Evolutionary conservation across 1,140 invertebrate genomes (phyloP), one percentile per base, ranked within the genome.

Genomic region (Ptiloglossa arizonensis): DNA sequence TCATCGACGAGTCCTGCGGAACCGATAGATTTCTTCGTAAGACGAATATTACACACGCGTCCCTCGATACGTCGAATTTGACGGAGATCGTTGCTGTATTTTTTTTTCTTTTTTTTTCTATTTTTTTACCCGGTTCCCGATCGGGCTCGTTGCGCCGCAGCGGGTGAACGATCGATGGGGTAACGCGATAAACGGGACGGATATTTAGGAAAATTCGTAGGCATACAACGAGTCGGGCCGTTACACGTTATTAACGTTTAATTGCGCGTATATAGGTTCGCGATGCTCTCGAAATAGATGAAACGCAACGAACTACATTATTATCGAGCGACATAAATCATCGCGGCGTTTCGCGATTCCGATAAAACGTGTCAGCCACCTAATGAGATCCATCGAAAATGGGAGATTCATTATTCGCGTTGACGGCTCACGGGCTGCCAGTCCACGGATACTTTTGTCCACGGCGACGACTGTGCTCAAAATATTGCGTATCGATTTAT

Each of bases 381-480:
- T 83, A 83, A 83, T 82, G 82, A 83, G 81, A 83, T 74, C 70
- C 67, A 79, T 78, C 74, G 80, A 78, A 81, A 83, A 83, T 73
- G 64, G 73, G 41, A 66, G 81, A 78, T 69, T 48, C 74, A 50
- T 81, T 80, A 72, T 77, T 78, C 62, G 68, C 46, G 50, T 35
- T 35, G 79, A 81, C 74, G 73, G 74, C 22, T 46, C n/a, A 35
- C 48, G 19, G 35, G 6, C 5, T 15, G 29, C 17, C 8, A 2
- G 4, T 13, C 15, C 2, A n/a, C 54, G 54, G n/a, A 50, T 57
- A 75, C 46, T 76, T 76, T 69, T 46, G 54, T 69, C n/a, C 54
- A 59, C 8, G 41, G 32, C 22, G 38, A 19, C 71, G 2, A 35
- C 29, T 15, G 11, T 29, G 29, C 22, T 56, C 41, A 24, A 76